A percentile compares a stretch with the other conserved stretches of the same genome.
Evolutionary conservation across 2,888 invertebrate species (phyloP).

Genomic region (Rosalia funebris): DNA sequence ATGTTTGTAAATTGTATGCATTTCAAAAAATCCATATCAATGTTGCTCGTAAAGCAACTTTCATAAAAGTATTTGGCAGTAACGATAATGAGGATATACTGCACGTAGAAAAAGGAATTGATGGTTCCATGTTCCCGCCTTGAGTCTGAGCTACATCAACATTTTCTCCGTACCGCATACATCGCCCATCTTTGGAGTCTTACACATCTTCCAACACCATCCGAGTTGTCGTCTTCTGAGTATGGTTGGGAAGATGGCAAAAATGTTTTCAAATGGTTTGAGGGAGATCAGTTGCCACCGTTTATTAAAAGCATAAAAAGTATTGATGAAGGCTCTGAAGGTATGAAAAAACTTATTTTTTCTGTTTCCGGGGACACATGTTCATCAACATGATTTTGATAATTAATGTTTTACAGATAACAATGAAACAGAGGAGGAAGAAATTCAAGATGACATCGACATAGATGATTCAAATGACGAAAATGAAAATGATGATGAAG

Average conservation of each 20-base stretch:
- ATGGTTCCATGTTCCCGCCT: slow-evolving; percentile 35
- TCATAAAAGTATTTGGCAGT: slow-evolving; percentile 29
- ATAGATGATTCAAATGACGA: too few species aligned
- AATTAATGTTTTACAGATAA: too few species aligned
- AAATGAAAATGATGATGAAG: too few species aligned
- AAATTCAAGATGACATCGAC: too few species aligned
- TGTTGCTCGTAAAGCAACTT: slow-evolving; percentile 34
- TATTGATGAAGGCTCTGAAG: neutral
- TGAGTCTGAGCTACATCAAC: slow-evolving; percentile 30
- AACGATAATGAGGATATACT: slow-evolving; percentile 26
- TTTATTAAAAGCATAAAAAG: slow-evolving; percentile 13
- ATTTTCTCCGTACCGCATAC: slow-evolving; percentile 26
- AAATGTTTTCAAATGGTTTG: slow-evolving; percentile 29
- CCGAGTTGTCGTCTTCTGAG: slow-evolving; percentile 23
- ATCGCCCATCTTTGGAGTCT: slow-evolving; percentile 35
- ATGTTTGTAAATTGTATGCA: slow-evolving; percentile 38
- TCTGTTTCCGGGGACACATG: too few species aligned
- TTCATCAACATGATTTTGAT: too few species aligned
- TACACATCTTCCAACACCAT: slow-evolving; percentile 25
- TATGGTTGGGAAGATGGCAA: slow-evolving; percentile 29
- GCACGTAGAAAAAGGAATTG: slow-evolving; percentile 35
- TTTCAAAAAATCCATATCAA: slow-evolving; percentile 37
- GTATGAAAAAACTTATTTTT: too few species aligned
- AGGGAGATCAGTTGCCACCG: slow-evolving; percentile 28
- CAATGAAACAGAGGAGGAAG: too few species aligned